These are phyloP conservation scores for Biston betularia DNA, from an alignment of 2,888 invertebrate genomes.

Conservation along the genomic window DNA sequence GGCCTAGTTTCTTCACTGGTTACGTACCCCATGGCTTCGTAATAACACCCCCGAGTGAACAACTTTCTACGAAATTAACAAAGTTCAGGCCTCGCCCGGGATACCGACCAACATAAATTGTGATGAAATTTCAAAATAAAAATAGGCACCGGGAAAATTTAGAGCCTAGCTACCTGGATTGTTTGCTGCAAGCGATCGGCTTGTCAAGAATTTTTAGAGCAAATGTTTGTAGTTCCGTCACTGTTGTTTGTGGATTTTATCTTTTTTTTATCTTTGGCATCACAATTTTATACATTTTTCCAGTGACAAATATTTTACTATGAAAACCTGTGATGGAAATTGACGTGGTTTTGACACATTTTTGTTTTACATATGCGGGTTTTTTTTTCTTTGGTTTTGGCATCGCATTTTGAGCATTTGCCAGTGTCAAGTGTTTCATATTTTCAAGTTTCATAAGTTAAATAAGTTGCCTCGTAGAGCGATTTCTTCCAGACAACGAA, in stretches of 20 bases:
- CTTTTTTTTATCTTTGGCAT: too few species aligned
- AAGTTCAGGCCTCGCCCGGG: conserved; percentile 72
- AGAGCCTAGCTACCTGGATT: conserved; percentile 53
- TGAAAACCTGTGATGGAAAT: too few species aligned
- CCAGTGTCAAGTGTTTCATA: too few species aligned
- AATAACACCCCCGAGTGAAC: conserved; percentile 73
- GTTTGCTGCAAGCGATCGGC: conserved; percentile 38
- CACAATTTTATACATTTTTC: too few species aligned
- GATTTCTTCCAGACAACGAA: too few species aligned
- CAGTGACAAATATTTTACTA: too few species aligned
- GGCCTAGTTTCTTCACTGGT: conserved; percentile 36
- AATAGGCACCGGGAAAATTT: conserved; percentile 62
- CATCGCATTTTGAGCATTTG: too few species aligned
- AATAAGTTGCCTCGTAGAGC: too few species aligned
- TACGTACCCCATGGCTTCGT: conserved; percentile 54
- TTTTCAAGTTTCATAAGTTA: too few species aligned
- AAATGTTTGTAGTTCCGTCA: conserved; percentile 17
- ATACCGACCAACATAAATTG: conserved; percentile 74
- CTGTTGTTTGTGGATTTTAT: not conserved
- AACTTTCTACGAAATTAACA: conserved; percentile 82
- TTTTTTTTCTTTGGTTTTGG: too few species aligned
- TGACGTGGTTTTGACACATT: too few species aligned
- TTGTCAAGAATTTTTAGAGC: conserved; percentile 31
- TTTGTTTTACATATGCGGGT: too few species aligned
- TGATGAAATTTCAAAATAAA: conserved; percentile 80